phyloP scores from a whole-genome alignment of 1,140 invertebrate genomes.

The Drosophila neocordata region DNA sequence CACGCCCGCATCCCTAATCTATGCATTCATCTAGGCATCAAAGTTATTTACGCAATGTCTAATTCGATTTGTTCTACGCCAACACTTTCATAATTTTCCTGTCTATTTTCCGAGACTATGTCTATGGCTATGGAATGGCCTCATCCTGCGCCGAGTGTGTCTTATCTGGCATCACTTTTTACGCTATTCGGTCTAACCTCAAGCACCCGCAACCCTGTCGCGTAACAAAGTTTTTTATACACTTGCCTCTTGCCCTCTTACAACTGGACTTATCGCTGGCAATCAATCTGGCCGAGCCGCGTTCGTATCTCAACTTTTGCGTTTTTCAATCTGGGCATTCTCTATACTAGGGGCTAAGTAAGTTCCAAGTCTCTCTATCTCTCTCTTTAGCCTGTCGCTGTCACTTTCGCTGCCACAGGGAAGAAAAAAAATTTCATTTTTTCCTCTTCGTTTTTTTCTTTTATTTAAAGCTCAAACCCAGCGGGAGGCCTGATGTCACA shows the following conservation, averaged over 20 bases:
- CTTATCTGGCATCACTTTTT: constrained; percentile 70
- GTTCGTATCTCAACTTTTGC: constrained; percentile 79
- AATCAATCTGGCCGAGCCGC: constrained; percentile 72
- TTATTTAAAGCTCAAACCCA: constrained; percentile 41
- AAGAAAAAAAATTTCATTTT: constrained; percentile 5
- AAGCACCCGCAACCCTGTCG: constrained; percentile 30
- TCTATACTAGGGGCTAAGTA: constrained; percentile 68
- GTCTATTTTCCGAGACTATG: constrained; percentile 52
- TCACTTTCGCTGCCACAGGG: constrained; percentile 67
- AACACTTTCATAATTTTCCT: constrained; percentile 80
- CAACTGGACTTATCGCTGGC: constrained; percentile 58
- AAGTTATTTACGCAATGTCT: constrained; percentile 63
- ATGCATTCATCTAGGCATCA: neutral
- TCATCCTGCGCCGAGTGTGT: constrained; percentile 49
- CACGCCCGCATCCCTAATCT: neutral
- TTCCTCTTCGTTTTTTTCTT: constrained; percentile 11
- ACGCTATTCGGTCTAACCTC: constrained; percentile 61
- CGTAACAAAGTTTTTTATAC: constrained; percentile 45
- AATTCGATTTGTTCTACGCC: constrained; percentile 81
- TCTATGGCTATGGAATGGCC: neutral
- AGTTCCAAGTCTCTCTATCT: constrained; percentile 43
- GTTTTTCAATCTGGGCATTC: constrained; percentile 78
- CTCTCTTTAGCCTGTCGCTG: constrained; percentile 35
- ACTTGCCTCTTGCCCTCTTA: constrained; percentile 63
- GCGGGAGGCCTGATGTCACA: constrained; percentile 81